Evolutionary conservation across 2,113 vertebrate species (phyloP), one percentile per base, ranked within the genome.

Genomic region (Murina feae): DNA sequence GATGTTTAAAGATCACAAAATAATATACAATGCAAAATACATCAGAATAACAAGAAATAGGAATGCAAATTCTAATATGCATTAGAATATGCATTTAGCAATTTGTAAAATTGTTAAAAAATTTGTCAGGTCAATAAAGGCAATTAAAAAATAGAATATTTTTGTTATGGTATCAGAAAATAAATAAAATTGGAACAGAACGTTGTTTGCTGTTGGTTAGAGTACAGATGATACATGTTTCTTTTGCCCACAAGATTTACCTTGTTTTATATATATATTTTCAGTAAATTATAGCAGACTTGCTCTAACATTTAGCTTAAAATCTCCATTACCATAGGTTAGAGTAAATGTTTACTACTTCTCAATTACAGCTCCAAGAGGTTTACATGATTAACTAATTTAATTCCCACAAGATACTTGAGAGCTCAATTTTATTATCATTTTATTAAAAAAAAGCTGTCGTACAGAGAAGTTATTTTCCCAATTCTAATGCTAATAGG

Each of bases 141-240:
- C 11, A 17, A 82, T 18, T 18, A 89, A 30, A 55, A 72, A n/a
- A 39, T 42, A 68, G 80, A 55, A 68, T 63, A 55, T 58, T 37
- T 39, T 47, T 25, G 16, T 76, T 80, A 49, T 51, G 17, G 39
- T 51, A 53, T 35, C 12, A 30, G 60, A 55, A 74, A 68, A 66
- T 39, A 47, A 39, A 74, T 66, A 23, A 28, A 60, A 68, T 66
- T 60, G 14, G 21, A 55, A 18, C 10, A 75, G 21, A 83, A 69
- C 51, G 13, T 55, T 32, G 18, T n/a, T 39, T 55, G 28, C 37
- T 47, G 35, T 30, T 35, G 17, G 16, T 69, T 25, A 4, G 0
- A 0, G 0, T 60, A 8, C 20, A 75, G 39, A 58, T 1, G 14
- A 7, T 6, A 2, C 14, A 44, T 44, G 42, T 44, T 47, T 37